phyloP scores from a whole-genome alignment of 64 coral and sea anemone genomes.

The Actinia equina region DNA sequence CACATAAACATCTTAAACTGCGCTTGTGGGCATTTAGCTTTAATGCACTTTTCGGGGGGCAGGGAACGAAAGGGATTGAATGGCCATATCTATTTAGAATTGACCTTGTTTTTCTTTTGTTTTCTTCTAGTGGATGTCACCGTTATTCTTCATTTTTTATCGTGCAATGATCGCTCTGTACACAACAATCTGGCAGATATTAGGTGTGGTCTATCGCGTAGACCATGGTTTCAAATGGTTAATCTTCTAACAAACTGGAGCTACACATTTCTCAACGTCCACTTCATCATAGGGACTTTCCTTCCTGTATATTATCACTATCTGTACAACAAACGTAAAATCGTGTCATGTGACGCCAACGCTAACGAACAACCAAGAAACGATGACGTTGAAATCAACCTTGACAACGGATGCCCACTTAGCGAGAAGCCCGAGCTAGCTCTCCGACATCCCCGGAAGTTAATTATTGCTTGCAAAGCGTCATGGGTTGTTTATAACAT shows the following conservation, averaged over 20 bases:
- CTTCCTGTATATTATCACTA: slow-evolving; percentile 43
- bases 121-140: slow-evolving; percentile 47
- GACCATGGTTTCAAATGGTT: slow-evolving; percentile 48
- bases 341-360: neutral
- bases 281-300: slow-evolving; percentile 42
- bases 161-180: slow-evolving; percentile 59
- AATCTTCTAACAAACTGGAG: slow-evolving; percentile 84
- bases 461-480: slow-evolving; percentile 49
- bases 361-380: slow-evolving; percentile 3
- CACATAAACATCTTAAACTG: too few relatives aligned
- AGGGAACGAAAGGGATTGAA: too few relatives aligned
- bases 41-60: too few relatives aligned
- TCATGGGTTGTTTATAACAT: slow-evolving; percentile 78
- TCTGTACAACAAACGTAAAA: neutral
- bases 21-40: too few relatives aligned
- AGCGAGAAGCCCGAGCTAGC: neutral
- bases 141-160: slow-evolving; percentile 43
- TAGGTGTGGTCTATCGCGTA: slow-evolving; percentile 31
- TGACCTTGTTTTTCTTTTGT: neutral
- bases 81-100: neutral
- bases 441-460: slow-evolving; percentile 15
- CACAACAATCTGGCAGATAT: slow-evolving; percentile 45
- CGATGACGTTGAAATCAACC: neutral
- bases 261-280: slow-evolving; percentile 69
- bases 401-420: neutral